Evolutionary conservation across 2,888 invertebrate species (phyloP).

Genomic region (Oxyteleia sp.): DNA sequence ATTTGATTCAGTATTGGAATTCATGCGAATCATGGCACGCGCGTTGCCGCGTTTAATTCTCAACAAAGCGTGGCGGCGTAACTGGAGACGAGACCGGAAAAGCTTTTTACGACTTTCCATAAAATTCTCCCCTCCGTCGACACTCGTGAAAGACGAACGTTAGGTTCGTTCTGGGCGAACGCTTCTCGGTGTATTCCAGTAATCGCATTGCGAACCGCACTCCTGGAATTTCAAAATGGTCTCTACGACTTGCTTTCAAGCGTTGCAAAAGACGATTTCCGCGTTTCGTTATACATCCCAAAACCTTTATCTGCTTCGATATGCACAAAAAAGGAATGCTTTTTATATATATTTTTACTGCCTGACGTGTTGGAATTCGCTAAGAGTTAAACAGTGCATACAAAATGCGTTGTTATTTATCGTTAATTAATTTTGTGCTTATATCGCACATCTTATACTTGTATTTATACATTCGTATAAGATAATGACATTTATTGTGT

Average conservation of each 20-base stretch:
- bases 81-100: slow-evolving; percentile 61
- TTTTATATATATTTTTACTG: slow-evolving; percentile 28
- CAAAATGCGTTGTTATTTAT: slow-evolving; percentile 11
- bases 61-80: slow-evolving; percentile 40
- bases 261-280: slow-evolving; percentile 68
- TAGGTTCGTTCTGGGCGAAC: slow-evolving; percentile 70
- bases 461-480: background rate
- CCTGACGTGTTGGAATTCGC: background rate
- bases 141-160: slow-evolving; percentile 67
- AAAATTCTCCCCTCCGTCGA: slow-evolving; percentile 55
- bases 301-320: slow-evolving; percentile 59
- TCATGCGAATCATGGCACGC: slow-evolving; percentile 54
- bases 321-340: slow-evolving; percentile 41
- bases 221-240: slow-evolving; percentile 69
- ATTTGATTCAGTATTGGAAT: slow-evolving; percentile 45
- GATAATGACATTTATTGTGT: slow-evolving; percentile 15
- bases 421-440: too few relatives aligned
- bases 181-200: slow-evolving; percentile 68
- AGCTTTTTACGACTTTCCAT: slow-evolving; percentile 72
- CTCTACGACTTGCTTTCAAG: slow-evolving; percentile 66
- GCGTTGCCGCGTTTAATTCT: slow-evolving; percentile 58
- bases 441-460: background rate
- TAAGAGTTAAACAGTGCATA: slow-evolving; percentile 16
- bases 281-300: slow-evolving; percentile 59
- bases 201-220: slow-evolving; percentile 71